Evolutionary conservation across 23 tunicate genomes (phyloP), one percentile per base, ranked within the genome.

Genomic region (Clavelina lepadiformis): DNA sequence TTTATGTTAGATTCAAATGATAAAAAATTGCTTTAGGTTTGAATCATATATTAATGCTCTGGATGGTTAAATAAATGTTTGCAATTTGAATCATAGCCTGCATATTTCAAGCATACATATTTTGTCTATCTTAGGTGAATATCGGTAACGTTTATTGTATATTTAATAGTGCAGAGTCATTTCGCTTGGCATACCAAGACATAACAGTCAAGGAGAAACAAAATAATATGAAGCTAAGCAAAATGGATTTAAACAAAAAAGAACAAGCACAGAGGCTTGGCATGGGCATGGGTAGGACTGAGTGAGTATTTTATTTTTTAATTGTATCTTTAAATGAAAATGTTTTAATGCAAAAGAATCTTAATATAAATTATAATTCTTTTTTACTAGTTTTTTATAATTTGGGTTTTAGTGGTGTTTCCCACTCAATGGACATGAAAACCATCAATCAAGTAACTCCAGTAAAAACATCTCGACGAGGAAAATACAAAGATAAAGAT

Each of bases 271-370:
- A 51, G 47, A 67, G 96, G 35, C 82, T 88, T 3, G 96, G 96
- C 22, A 88, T 88, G 96, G 96, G 87, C 38, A 79, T 88, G 86
- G 96, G 96, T 38, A 73, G 46, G 62, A 68, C 81, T 15, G 80
- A 72, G 95, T 86, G 55, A 65, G 72, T 65, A n/a, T 38, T 21
- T 25, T 44, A 25, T 41, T 44, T 26, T 60, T n/a, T n/a, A n/a
- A 18, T 44, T 44, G 11, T 11, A 44, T 11, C 11, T 44, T 44
- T 44, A 44, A 44, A 11, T n/a, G n/a, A n/a, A n/a, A n/a, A n/a
- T n/a, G n/a, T n/a, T n/a, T n/a, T n/a, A n/a, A n/a, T n/a, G n/a
- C n/a, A n/a, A n/a, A n/a, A n/a, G n/a, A n/a, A n/a, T n/a, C n/a
- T n/a, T n/a, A n/a, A n/a, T n/a, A n/a, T n/a, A n/a, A n/a, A n/a